Evolutionary conservation across 2,113 vertebrate species (phyloP).

Genomic region (Sceloporus undulatus): DNA sequence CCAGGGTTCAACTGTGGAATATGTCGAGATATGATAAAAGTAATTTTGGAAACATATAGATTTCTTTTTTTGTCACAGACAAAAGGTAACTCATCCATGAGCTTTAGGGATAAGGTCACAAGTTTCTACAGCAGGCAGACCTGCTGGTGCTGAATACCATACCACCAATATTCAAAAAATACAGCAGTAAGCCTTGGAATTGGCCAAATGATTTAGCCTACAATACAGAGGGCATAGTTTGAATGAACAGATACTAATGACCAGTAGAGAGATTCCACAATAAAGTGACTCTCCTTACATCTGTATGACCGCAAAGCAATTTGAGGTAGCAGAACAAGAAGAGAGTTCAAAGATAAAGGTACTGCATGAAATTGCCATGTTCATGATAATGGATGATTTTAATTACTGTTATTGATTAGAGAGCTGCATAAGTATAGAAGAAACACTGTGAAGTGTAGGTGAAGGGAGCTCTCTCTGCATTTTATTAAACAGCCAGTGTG

Average conservation of each 20-base stretch:
- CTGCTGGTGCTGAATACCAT: not conserved
- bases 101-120: not conserved
- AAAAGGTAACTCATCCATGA: not conserved
- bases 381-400: constrained; percentile 38
- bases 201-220: not conserved
- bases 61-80: not conserved
- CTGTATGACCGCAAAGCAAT: constrained; percentile 5
- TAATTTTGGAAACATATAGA: not conserved
- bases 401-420: constrained; percentile 45
- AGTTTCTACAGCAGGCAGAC: not conserved
- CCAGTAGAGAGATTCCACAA: not conserved
- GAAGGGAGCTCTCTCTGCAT: not conserved
- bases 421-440: constrained; percentile 15
- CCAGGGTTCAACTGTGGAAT: not conserved
- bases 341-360: constrained; percentile 29
- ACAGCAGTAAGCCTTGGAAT: not conserved
- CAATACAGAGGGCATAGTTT: not conserved
- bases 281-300: constrained; percentile 33
- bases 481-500: constrained; percentile 27
- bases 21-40: not conserved
- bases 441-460: not conserved
- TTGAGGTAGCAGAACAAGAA: constrained; percentile 33
- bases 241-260: constrained; percentile 29
- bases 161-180: not conserved
- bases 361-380: constrained; percentile 17